Evolutionary conservation across 2,888 invertebrate genomes (phyloP).

Genomic region (Eucera pruinosa): DNA sequence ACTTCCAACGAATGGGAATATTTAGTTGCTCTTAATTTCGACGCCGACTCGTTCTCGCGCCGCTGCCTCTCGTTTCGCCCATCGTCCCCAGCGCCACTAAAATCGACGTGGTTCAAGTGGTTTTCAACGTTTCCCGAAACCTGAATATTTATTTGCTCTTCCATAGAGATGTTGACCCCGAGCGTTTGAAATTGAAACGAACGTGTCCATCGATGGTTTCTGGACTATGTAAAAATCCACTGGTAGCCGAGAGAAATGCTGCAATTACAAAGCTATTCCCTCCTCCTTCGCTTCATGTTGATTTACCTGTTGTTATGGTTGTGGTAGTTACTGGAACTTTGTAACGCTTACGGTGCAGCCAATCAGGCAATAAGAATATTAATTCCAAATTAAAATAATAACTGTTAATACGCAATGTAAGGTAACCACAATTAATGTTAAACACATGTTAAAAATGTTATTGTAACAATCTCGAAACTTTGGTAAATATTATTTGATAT

Average conservation of each 20-base stretch:
- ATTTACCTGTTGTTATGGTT: too few relatives aligned
- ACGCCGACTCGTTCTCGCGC: constrained; percentile 19
- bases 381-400: too few relatives aligned
- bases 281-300: not conserved
- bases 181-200: constrained; percentile 47
- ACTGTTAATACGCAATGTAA: too few relatives aligned
- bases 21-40: constrained; percentile 31
- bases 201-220: constrained; percentile 17
- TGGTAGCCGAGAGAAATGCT: not conserved
- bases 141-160: constrained; percentile 47
- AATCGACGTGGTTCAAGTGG: constrained; percentile 45
- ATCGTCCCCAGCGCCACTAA: constrained; percentile 15
- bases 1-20: constrained; percentile 22
- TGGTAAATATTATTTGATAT: too few relatives aligned
- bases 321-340: too few relatives aligned
- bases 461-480: too few relatives aligned
- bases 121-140: constrained; percentile 35
- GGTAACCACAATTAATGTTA: too few relatives aligned
- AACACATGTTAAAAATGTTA: too few relatives aligned
- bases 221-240: constrained; percentile 11
- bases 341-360: too few relatives aligned
- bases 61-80: constrained; percentile 27
- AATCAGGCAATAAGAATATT: too few relatives aligned
- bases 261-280: not conserved
- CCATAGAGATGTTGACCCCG: constrained; percentile 26